Conservation (phyloP, 1,140 invertebrate genomes). For the Eumeta japonica region DNA sequence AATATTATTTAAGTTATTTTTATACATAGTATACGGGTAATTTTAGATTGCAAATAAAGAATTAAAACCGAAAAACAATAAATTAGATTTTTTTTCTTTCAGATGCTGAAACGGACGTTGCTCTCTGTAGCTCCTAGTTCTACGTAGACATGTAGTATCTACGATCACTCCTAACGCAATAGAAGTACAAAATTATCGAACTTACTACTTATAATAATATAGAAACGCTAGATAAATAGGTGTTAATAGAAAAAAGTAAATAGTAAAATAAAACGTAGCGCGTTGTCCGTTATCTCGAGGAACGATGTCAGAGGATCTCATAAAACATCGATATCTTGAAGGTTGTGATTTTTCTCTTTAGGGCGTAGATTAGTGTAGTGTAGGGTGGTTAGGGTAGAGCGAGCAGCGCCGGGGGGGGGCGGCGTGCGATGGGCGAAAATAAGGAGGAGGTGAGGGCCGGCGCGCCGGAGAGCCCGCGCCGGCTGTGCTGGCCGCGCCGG, state of each 20-base stretch:
- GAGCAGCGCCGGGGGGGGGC: constrained; percentile 20
- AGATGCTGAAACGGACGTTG: constrained; percentile 53
- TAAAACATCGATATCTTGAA: constrained; percentile 46
- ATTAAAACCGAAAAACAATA: constrained; percentile 3
- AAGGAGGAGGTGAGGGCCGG: constrained; percentile 43
- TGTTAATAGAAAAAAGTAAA: too few species aligned
- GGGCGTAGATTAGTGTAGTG: too few species aligned
- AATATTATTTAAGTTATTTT: neutral
- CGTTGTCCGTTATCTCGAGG: constrained; percentile 29
- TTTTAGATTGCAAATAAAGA: too few species aligned
- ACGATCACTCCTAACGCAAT: constrained; percentile 14
- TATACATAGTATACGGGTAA: too few species aligned
- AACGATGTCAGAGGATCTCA: constrained; percentile 44
- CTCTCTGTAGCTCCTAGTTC: constrained; percentile 5
- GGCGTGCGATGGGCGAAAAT: constrained; percentile 41
- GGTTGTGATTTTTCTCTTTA: constrained; percentile 30
- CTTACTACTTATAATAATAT: constrained; percentile 7
- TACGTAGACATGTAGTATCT: constrained; percentile 29
- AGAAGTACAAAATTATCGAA: constrained; percentile 46
- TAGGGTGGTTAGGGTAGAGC: constrained; percentile 24
- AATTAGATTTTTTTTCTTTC: constrained; percentile 29
- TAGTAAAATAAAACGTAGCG: too few species aligned
- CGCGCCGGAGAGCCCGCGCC: constrained; percentile 30
- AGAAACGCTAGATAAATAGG: neutral
- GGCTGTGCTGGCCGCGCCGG: constrained; percentile 40